Percentiles rank a stretch among this genome's conserved stretches.
phyloP scores from a whole-genome alignment of 2,888 invertebrate species.

The Epistrophe eligans region DNA sequence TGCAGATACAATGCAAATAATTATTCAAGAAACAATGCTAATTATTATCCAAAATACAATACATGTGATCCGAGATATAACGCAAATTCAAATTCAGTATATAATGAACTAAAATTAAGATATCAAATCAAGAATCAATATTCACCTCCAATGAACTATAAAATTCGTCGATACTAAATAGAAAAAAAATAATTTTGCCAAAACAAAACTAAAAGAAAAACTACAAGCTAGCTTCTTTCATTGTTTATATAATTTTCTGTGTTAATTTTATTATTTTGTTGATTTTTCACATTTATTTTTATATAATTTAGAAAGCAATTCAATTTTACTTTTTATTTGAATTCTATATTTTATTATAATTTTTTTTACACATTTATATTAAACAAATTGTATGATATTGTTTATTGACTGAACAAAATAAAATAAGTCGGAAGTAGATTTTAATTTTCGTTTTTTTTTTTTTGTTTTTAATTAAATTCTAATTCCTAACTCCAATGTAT shows the following conservation, averaged over 20 bases:
- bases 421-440: slow-evolving; percentile 61
- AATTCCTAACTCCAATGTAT: slow-evolving; percentile 66
- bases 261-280: slow-evolving; percentile 45
- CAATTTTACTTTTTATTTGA: slow-evolving; percentile 34
- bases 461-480: slow-evolving; percentile 20
- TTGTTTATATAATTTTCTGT: slow-evolving; percentile 43
- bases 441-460: slow-evolving; percentile 48
- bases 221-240: slow-evolving; percentile 56
- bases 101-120: slow-evolving; percentile 55
- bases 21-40: slow-evolving; percentile 13
- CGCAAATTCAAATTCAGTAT: slow-evolving; percentile 39
- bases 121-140: slow-evolving; percentile 60
- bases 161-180: slow-evolving; percentile 47
- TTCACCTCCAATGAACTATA: slow-evolving; percentile 54
- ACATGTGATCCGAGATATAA: slow-evolving; percentile 41
- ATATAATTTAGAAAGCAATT: slow-evolving; percentile 16
- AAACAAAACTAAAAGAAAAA: slow-evolving; percentile 28
- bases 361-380: slow-evolving; percentile 46
- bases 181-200: slow-evolving; percentile 13
- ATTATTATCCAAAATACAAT: slow-evolving; percentile 31
- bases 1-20: slow-evolving; percentile 22
- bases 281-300: slow-evolving; percentile 36
- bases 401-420: slow-evolving; percentile 62
- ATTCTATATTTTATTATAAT: slow-evolving; percentile 36
- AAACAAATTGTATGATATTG: slow-evolving; percentile 43